Evolutionary conservation across 2,113 vertebrate genomes (phyloP), one percentile per base, ranked within the genome.

Genomic region (Natator depressus): DNA sequence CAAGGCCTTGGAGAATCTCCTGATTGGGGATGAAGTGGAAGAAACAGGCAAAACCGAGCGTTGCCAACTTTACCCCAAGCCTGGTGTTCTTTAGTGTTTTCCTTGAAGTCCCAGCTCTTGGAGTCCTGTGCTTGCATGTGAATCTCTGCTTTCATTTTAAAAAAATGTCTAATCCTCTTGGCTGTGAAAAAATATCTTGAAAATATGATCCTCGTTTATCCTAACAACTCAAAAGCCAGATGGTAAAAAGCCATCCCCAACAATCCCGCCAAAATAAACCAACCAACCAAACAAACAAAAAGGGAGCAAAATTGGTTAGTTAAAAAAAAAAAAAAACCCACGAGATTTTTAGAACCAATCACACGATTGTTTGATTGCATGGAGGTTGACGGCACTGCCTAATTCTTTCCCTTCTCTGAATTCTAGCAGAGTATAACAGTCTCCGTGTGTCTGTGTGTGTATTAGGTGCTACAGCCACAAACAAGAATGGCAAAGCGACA

Each of bases 401-500:
- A 8, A 9, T 65, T 35, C 62, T 35, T 19, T 59, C 35, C 62
- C 62, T 35, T 17, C 62, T 65, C 62, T 17, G 62, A 35, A 16
- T 35, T 65, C 31, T 16, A 29, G 57, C 12, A 14, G 59, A 1
- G 13, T 65, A 35, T 16, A 62, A 16, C 55, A 55, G 54, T 49
- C 47, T 49, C 47, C 10, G 2, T 6, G 14, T 53, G 6, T 7
- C 16, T 53, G 6, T 20, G 51, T 53, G 51, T 53, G 51, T 53
- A 20, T 22, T 53, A 27, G 22, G 20, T 75, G 20, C 38, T 25
- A 46, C n/a, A 75, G 72, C 5, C 72, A 46, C 72, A 46, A 54
- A 42, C 20, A 1, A 42, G 10, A 38, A 25, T 3, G 22, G 9
- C 7, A 46, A 0, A 0, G 54, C 75, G 86, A 65, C 5, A 2